Conservation (phyloP, 2,797 vertebrate genomes). For the Rhodeus uyekii region DNA sequence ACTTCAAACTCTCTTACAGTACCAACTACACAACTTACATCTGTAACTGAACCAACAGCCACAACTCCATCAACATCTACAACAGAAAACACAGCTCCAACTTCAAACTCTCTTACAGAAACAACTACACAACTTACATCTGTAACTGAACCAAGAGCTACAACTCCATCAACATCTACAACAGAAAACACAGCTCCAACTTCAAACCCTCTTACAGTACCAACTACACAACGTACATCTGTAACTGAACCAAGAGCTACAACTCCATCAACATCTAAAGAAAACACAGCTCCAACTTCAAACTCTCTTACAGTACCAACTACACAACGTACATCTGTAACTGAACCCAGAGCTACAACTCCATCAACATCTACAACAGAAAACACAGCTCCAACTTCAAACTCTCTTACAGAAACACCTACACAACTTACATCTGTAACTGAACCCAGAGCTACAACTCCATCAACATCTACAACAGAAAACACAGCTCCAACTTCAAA, state of each 20-base stretch:
- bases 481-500: neutral
- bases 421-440: neutral
- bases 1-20: too few species aligned
- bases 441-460: fast-evolving
- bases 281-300: neutral
- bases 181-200: neutral
- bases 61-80: neutral
- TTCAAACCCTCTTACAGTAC: neutral
- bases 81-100: too few species aligned
- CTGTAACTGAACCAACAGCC: neutral
- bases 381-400: neutral
- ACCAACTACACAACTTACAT: too few species aligned
- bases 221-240: neutral
- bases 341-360: neutral
- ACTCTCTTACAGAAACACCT: neutral
- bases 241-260: neutral
- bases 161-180: neutral
- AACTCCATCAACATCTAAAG: neutral
- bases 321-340: neutral
- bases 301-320: neutral
- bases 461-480: neutral
- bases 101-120: neutral
- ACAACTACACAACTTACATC: neutral
- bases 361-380: too few species aligned
- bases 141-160: neutral